These are phyloP conservation scores for Actinernus sp. DNA, from an alignment of 92 coral and sea anemone genomes.

Conservation along the genomic window DNA sequence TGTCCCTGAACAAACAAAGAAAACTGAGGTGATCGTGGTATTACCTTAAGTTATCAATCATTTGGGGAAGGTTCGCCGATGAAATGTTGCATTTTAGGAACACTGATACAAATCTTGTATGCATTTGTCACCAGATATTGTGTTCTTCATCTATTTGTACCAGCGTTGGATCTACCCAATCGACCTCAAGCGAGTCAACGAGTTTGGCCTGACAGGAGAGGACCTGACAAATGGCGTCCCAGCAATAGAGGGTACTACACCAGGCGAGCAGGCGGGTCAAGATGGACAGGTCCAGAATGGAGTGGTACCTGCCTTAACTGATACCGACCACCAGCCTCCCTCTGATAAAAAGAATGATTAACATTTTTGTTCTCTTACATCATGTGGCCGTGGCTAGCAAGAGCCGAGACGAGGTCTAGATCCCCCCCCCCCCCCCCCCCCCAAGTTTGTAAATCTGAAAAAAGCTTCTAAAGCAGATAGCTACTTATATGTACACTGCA, in stretches of 20 bases:
- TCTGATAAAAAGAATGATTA: constrained; percentile 74
- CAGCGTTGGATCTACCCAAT: constrained; percentile 98
- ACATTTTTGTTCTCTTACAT: neutral
- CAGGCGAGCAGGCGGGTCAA: neutral
- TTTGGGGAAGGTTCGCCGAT: too few relatives aligned
- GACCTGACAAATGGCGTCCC: constrained; percentile 44
- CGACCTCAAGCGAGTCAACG: constrained; percentile 96
- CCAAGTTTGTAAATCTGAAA: too few relatives aligned
- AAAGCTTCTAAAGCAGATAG: too few relatives aligned
- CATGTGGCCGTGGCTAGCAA: neutral
- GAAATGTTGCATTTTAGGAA: too few relatives aligned
- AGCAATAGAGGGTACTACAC: constrained; percentile 16
- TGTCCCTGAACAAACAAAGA: too few relatives aligned
- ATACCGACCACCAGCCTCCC: constrained; percentile 11
- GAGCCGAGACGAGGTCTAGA: too few relatives aligned
- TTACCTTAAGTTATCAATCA: too few relatives aligned
- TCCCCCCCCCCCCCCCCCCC: too few relatives aligned
- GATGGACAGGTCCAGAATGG: constrained; percentile 8
- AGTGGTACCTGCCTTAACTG: constrained; percentile 7
- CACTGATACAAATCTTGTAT: too few relatives aligned
- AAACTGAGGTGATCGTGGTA: too few relatives aligned
- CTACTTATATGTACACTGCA: too few relatives aligned
- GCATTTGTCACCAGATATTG: constrained; percentile 74
- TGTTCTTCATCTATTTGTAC: constrained; percentile 94
- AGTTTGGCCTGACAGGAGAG: constrained; percentile 95